A percentile compares a stretch with the other conserved stretches of the same genome.
Conservation (phyloP, 2,797 vertebrate species). For the Ctenopoma kingsleyae region DNA sequence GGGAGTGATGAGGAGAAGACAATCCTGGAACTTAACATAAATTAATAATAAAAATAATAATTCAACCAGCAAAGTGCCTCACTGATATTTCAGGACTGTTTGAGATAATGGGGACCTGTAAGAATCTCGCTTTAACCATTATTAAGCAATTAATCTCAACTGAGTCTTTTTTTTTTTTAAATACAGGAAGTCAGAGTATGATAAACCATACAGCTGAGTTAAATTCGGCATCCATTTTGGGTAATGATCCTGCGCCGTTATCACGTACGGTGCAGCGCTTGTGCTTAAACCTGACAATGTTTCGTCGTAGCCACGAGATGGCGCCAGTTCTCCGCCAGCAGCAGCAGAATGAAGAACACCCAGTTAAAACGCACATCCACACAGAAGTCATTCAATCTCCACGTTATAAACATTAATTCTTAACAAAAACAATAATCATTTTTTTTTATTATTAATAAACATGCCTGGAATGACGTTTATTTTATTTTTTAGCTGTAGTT, state of each 20-base stretch:
- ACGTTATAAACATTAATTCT: background rate
- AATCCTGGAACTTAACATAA: background rate
- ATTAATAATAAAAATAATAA: too few species aligned
- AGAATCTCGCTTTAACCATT: background rate
- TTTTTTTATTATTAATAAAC: background rate
- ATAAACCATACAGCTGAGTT: too few species aligned
- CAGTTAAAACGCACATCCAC: too few species aligned
- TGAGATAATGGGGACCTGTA: too few species aligned
- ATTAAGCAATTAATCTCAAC: too few species aligned
- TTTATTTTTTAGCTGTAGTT: background rate
- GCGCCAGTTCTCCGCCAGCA: slow-evolving; percentile 46
- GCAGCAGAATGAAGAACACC: background rate
- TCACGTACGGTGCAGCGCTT: background rate
- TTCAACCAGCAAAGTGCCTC: background rate
- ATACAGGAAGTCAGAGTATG: too few species aligned
- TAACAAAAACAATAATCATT: background rate
- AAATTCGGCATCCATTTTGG: slow-evolving; percentile 26
- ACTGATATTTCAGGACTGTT: background rate
- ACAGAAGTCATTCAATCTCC: background rate
- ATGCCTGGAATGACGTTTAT: background rate
- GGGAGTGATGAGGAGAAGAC: background rate
- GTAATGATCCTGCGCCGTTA: background rate
- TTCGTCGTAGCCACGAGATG: slow-evolving; percentile 59
- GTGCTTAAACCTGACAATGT: background rate
- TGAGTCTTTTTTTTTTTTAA: too few species aligned